These are phyloP conservation scores for Pteropus rufus DNA, from an alignment of 2,797 vertebrate species.

Conservation along the genomic window DNA sequence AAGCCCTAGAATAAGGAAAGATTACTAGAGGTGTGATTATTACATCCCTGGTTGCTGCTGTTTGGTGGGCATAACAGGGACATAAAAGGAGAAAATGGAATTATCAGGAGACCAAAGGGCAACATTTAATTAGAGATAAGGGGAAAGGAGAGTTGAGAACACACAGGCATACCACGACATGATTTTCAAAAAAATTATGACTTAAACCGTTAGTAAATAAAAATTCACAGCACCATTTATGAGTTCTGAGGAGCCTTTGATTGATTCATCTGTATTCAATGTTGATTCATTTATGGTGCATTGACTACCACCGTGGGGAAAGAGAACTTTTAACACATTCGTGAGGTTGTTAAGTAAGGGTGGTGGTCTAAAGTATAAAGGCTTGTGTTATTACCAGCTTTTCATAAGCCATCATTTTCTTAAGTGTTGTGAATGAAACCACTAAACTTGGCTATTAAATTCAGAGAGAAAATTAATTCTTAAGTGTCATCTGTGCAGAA, in stretches of 20 bases:
- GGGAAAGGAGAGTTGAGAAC: neutral
- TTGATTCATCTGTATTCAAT: neutral
- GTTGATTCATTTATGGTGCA: neutral
- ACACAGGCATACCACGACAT: neutral
- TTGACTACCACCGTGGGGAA: neutral
- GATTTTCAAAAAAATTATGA: neutral
- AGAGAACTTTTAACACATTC: neutral
- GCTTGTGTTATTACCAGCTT: neutral
- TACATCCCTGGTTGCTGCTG: neutral
- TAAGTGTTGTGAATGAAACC: constrained; percentile 12
- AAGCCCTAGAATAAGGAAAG: neutral
- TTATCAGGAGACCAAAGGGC: neutral
- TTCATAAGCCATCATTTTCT: neutral
- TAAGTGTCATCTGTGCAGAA: neutral
- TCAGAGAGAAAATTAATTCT: constrained; percentile 21
- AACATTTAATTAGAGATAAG: neutral
- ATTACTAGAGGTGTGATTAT: neutral
- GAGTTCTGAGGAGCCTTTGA: neutral
- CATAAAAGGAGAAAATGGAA: constrained; percentile 26
- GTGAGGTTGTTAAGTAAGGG: neutral
- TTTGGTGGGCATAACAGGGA: neutral
- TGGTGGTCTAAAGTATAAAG: neutral
- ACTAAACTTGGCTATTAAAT: constrained; percentile 8
- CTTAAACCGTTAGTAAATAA: neutral
- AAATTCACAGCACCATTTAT: neutral